Evolutionary conservation across 2,797 vertebrate genomes (phyloP), one percentile per base, ranked within the genome.

Genomic region (Apogon talboti): DNA sequence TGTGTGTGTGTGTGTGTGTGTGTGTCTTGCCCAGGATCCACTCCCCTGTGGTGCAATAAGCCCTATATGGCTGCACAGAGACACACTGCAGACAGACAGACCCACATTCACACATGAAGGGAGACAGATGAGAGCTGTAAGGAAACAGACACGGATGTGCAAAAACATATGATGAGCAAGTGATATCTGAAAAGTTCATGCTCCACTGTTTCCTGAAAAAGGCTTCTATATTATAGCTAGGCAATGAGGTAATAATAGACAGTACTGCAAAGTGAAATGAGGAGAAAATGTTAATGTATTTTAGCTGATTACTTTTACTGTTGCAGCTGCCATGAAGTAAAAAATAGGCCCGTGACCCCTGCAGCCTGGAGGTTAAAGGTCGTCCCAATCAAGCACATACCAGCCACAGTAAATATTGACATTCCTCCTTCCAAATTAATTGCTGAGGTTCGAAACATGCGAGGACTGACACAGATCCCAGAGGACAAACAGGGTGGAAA

Each of bases 341-440:
- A 65, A 69, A 30, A 37, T 58, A 13, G 19, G 8, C 43, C 49
- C n/a, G 30, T 14, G 14, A 11, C 59, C 38, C 15, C 33, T 40
- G 43, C 41, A 55, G 71, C 35, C 28, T 7, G 16, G 38, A 63
- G 78, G 65, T 66, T 62, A 89, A 65, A 83, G 81, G 71, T 87
- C 44, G 76, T 46, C 68, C 63, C 71, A 41, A 58, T 73, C 45
- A 66, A 79, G 42, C 61, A 28, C n/a, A 16, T 74, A 76, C 68
- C 68, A 52, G 66, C 61, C 49, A 59, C 72, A 45, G 65, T 77
- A 78, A 87, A 82, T 84, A 90, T 88, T 41, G 77, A 87, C 84
- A 77, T 64, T 70, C 78, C 63, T 71, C 38, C 73, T 2, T 16
- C 16, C 48, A 83, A 80, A 92, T 86, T 69, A 87, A 90, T 78